Evolutionary conservation across 1,140 invertebrate genomes (phyloP), one percentile per base, ranked within the genome.

Genomic region (Heliconius nattereri): DNA sequence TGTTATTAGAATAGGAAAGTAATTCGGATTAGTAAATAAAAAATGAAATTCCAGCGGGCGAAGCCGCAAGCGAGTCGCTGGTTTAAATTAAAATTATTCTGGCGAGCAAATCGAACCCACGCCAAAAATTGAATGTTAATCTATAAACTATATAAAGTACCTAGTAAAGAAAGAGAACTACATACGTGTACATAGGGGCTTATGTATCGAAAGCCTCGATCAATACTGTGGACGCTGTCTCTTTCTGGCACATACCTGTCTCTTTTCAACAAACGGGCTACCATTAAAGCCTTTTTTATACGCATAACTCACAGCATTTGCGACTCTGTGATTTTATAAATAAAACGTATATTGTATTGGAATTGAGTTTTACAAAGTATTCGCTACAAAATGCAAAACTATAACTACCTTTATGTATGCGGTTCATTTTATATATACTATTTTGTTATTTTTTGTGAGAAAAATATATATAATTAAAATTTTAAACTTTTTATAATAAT

Each of bases 191-290:
- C 49, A 82, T 84, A 80, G 70, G 13, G 26, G 49, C n/a, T 74
- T 81, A 80, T 76, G 73, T 83, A 80, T 29, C 35, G 16, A 45
- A 76, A 6, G 45, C 19, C 26, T 32, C 54, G 82, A 88, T 88
- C 86, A 88, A 88, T 86, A 88, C 83, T 80, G 75, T 73, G 80
- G 78, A 13, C 37, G 13, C 66, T 60, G 16, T 85, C 84, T 73
- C 80, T 73, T 40, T 86, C 83, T 74, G 32, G 70, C 74, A 20
- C 35, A 40, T 32, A 26, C 73, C 78, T 81, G n/a, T 82, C 78
- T 75, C 75, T 74, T 7, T 54, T 66, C 37, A 72, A 66, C 60
- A 66, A 66, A 66, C 60, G 29, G 29, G 26, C 60, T 66, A 13
- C 60, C 60, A 66, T 66, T 71, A 77, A 45, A 83, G 45, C 75